phyloP scores from a whole-genome alignment of 2,888 invertebrate genomes.

The Pollenia griseotomentosa region DNA sequence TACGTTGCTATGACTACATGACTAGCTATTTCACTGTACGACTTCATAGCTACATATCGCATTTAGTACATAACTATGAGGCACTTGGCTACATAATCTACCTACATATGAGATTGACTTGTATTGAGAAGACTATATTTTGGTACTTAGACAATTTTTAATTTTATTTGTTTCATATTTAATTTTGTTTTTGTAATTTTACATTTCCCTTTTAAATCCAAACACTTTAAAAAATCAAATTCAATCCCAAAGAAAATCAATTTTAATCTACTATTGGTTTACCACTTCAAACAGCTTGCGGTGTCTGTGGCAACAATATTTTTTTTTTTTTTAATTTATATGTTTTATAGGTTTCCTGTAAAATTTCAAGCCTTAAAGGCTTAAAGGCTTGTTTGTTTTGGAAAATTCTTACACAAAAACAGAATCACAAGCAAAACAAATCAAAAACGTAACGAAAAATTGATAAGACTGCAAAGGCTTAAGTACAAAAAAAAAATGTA shows the following conservation, averaged over 20 bases:
- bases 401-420: neutral
- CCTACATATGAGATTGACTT: too few species aligned
- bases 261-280: slow-evolving; percentile 13
- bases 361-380: slow-evolving; percentile 35
- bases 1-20: too few species aligned
- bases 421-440: slow-evolving; percentile 22
- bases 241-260: slow-evolving; percentile 1
- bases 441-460: slow-evolving; percentile 15
- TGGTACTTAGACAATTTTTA: too few species aligned
- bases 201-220: too few species aligned
- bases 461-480: slow-evolving; percentile 43
- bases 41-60: too few species aligned
- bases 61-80: too few species aligned
- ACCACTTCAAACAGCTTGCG: slow-evolving; percentile 31
- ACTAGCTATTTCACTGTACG: too few species aligned
- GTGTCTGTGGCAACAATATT: slow-evolving; percentile 10
- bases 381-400: slow-evolving; percentile 33
- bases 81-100: too few species aligned
- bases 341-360: slow-evolving; percentile 45
- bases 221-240: neutral
- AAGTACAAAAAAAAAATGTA: neutral
- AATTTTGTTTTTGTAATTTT: too few species aligned
- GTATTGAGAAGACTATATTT: too few species aligned
- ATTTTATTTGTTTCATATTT: too few species aligned
- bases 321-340: slow-evolving; percentile 58